These are phyloP conservation scores for Rhodophaea formosa DNA, from an alignment of 2,888 invertebrate genomes.

Conservation along the genomic window DNA sequence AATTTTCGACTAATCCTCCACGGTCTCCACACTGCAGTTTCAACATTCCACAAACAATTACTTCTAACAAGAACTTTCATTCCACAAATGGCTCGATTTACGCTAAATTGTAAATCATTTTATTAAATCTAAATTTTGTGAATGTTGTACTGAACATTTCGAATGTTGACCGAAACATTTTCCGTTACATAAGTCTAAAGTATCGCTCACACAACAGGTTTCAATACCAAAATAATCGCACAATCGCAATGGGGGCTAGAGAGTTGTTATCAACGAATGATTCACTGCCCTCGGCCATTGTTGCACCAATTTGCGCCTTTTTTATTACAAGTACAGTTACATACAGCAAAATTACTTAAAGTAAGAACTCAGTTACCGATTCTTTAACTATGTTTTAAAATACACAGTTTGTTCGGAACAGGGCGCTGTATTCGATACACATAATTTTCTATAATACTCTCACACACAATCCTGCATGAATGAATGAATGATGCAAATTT, in stretches of 20 bases:
- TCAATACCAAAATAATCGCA: background rate
- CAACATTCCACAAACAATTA: conserved; percentile 28
- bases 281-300: background rate
- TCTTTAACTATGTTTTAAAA: background rate
- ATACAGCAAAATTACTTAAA: conserved; percentile 12
- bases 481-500: conserved; percentile 1
- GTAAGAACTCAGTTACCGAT: conserved; percentile 1
- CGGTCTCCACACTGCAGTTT: conserved; percentile 31
- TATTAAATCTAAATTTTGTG: conserved; percentile 4
- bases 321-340: conserved; percentile 2
- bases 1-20: background rate
- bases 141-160: conserved; percentile 3
- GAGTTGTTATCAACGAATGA: background rate
- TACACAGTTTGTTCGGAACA: background rate
- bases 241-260: background rate
- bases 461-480: conserved; percentile 5
- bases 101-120: conserved; percentile 1
- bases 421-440: background rate
- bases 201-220: background rate
- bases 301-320: background rate
- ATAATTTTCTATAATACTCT: conserved; percentile 15
- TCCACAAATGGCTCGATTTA: conserved; percentile 14
- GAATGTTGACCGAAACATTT: conserved; percentile 5
- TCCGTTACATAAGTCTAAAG: conserved; percentile 1
- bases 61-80: conserved; percentile 15